Evolutionary conservation across 2,113 vertebrate genomes (phyloP).

Genomic region (Caranx ignobilis): DNA sequence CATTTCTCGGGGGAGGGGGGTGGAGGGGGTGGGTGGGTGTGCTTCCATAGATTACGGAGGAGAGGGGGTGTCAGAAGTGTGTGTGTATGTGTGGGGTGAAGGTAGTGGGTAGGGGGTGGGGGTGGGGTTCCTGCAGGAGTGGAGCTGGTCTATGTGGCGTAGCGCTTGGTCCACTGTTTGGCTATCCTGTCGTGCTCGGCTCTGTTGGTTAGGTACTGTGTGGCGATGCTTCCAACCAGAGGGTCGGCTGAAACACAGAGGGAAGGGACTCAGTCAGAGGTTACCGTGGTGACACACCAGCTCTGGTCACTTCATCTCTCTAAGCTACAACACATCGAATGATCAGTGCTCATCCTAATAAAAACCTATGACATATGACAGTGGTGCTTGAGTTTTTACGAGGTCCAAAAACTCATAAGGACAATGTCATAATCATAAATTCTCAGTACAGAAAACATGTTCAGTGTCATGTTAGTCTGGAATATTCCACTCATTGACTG

Average conservation of each 20-base stretch:
- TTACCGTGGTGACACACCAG: no score
- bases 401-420: no score
- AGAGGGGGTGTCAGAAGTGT: slow-evolving; percentile 23
- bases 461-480: no score
- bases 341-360: no score
- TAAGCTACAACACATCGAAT: no score
- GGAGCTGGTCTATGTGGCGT: slow-evolving; percentile 81
- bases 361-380: no score
- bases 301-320: no score
- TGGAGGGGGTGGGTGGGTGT: slow-evolving; percentile 56
- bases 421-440: no score
- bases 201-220: slow-evolving; percentile 86
- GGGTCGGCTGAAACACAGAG: slow-evolving; percentile 81
- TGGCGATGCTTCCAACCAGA: slow-evolving; percentile 87
- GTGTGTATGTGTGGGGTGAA: slow-evolving; percentile 30
- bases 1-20: slow-evolving; percentile 52
- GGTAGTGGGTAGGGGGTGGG: slow-evolving; percentile 9
- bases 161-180: slow-evolving; percentile 89
- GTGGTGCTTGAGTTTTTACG: no score
- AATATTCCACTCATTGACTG: no score
- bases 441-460: no score
- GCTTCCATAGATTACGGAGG: slow-evolving; percentile 68
- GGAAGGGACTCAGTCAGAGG: not conserved
- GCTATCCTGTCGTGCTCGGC: slow-evolving; percentile 87
- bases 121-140: slow-evolving; percentile 13